Base-by-base conservation (phyloP, 92 coral and sea anemone genomes). In the Phenganax stokvisi region DNA sequence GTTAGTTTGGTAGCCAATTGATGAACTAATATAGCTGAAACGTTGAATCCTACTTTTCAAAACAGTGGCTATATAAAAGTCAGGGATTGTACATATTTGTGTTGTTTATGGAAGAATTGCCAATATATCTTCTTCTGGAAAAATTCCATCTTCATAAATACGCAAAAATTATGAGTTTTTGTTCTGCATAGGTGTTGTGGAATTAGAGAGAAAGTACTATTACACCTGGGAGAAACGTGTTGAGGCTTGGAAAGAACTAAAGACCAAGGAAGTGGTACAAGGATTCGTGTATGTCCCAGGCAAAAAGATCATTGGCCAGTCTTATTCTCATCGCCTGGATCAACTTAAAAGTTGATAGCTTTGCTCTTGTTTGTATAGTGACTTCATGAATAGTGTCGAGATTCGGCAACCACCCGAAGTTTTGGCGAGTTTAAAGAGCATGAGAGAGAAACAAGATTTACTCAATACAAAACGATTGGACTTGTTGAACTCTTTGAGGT, bases 171-270 rank as follows among this genome's bases (percentile, higher is more conserved):
- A 0, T 37, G 47, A 5, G 47, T 75, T 12, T 37, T 84, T 44
- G 44, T 7, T 68, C 27, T 66, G 66, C 57, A 13, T 78, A 93
- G 99, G 91, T 76, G 99, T 89, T 60, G 92, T 96, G 54, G 94
- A 96, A 84, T 89, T 92, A 53, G 99, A 96, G 85, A 82, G 90
- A 62, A 89, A 84, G 80, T 86, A 88, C 63, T 92, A 92, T 77
- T 83, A 86, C 25, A 63, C 82, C 30, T 96, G 99, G 97, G 89
- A 92, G 76, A 86, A 80, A 29, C 85, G 99, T 13, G 88, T 92
- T 6, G 93, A 96, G 53, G 92, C 92, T 80, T 96, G 99, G 99
- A 90, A 97, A 85, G 87, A 81, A 47, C 89, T 96, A 52, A 92
- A 86, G 71, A 84, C 89, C 63, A 83, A 89, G 68, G 90, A 84